Evolutionary conservation across 1,140 invertebrate species (phyloP), one percentile per base, ranked within the genome.

Genomic region (Papilio aristodemus): DNA sequence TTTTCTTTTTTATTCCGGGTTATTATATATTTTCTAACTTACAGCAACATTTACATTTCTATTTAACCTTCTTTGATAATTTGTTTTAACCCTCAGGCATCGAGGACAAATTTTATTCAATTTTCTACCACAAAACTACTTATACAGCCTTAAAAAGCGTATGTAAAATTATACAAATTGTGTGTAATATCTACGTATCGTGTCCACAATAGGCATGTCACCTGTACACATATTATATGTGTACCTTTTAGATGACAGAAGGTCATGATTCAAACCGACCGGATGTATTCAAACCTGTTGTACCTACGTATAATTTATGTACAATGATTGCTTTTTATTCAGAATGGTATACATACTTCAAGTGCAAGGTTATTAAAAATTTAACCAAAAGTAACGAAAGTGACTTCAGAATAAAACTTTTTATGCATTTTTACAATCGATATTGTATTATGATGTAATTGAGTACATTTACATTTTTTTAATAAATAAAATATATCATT

Each of bases 201-300:
- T 32, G 43, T 50, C 50, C n/a, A 76, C 77, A 80, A 84, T 81
- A 79, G 80, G 62, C 27, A 32, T 32, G 27, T 32, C 27, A 32
- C 27, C 27, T 32, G 27, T 32, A 71, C 25, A 8, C 22, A 59
- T 57, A 7, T 17, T 66, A 41, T 43, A 43, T 17, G 27, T 14
- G 32, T 36, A 59, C 22, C 63, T 66, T 66, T 46, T 66, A 50
- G 50, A 43, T 27, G 25, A 4, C 62, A 46, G 62, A 66, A 66
- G 63, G 63, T 66, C 63, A 64, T 41, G 39, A 66, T 36, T 36
- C 41, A 50, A 32, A 64, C 17, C 6, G 19, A 22, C 9, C 25
- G 63, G 22, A 50, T 66, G 63, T 32, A 66, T 66, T 50, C 4
- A 66, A 66, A 66, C 63, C 63, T 50, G 63, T 66, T 66, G 63